phyloP scores from a whole-genome alignment of 2,797 vertebrate species.

The Megaceryle alcyon region DNA sequence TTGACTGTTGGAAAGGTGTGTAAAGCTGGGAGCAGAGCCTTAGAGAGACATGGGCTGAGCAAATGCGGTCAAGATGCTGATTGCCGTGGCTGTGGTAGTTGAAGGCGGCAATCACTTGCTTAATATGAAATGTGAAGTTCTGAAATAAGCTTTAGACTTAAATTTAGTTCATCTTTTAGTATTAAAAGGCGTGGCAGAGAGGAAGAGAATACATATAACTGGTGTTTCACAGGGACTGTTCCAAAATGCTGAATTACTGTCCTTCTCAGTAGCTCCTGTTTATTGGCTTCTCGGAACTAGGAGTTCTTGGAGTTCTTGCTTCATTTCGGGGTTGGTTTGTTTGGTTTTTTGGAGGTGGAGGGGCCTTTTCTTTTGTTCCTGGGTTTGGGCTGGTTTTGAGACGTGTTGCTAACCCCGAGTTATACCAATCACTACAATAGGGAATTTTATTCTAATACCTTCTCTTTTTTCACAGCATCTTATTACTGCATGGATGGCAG shows the following conservation, averaged over 20 bases:
- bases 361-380: background rate
- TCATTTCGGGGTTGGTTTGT: background rate
- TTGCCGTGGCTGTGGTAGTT: background rate
- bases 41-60: background rate
- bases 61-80: background rate
- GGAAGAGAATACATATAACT: background rate
- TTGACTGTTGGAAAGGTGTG: background rate
- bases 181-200: background rate
- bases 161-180: background rate
- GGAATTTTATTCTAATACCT: constrained; percentile 4
- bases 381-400: background rate
- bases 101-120: background rate
- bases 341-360: background rate
- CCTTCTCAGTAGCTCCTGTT: background rate
- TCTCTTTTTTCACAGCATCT: background rate
- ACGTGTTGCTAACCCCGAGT: background rate
- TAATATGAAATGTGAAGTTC: background rate
- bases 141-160: background rate
- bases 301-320: background rate
- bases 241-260: background rate
- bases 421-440: background rate
- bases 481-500: background rate
- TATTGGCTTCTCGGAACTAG: background rate
- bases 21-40: background rate
- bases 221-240: background rate